Base-by-base conservation (phyloP, 2,888 invertebrate genomes). In the Hipparchia semele region DNA sequence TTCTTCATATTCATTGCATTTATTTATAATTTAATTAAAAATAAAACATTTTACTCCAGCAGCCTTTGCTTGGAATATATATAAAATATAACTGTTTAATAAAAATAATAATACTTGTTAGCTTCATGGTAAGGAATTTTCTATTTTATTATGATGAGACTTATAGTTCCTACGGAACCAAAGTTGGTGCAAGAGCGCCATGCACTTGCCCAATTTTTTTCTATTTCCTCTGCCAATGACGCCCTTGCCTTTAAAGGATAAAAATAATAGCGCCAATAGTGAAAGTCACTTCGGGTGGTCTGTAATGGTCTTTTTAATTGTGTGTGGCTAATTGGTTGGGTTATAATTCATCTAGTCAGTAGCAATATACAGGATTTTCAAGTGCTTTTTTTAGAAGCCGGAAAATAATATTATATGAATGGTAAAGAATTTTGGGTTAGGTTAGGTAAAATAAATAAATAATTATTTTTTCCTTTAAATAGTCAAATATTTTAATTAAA, bases 231-330 rank as follows among this genome's bases (percentile, higher is more conserved):
- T 89, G 88, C 79, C 84, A 84, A 85, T 88, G 91, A 90, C 90
- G 88, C 83, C 82, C 81, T 77, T 77, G 81, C 72, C 84, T 84
- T 87, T 85, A 88, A 88, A 86, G 78, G 81, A 75, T 83, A 88
- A 90, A 90, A 90, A 90, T 87, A 87, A 88, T 88, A 84, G 86
- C 83, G 68, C 75, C 78, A 79, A 79, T 80, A 82, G 84, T 84
- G 82, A 80, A 85, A 84, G 83, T 81, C 82, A 82, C 86, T 80
- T 83, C 82, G 82, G 79, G 83, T 85, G 86, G 85, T 83, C 75
- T 74, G 77, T 80, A 77, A 77, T 53, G 77, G 76, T 73, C 13
- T 80, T 81, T 80, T 79, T 79, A 79, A 79, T 81, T 80, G 83
- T 82, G 78, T 83, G 83, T 78, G 73, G 74, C 78, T 85, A 81